Evolutionary conservation across 2,113 vertebrate species (phyloP).

Genomic region (Meriones unguiculatus): DNA sequence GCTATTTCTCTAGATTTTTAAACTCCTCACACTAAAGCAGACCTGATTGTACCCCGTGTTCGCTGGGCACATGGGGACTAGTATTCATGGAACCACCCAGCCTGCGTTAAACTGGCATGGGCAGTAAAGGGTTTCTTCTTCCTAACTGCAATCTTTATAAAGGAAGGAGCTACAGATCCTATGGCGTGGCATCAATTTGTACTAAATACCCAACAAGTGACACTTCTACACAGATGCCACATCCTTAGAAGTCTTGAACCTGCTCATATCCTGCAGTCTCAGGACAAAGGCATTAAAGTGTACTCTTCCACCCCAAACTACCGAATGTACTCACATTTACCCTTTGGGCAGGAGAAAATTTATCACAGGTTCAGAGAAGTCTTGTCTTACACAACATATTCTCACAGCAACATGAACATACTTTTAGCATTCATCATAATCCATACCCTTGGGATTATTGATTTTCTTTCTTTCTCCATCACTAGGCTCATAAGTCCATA

Average conservation of each 20-base stretch:
- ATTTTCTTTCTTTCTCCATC: background rate
- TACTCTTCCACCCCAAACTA: background rate
- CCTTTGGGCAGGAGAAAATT: background rate
- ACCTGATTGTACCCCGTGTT: background rate
- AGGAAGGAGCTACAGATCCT: background rate
- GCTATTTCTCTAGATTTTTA: background rate
- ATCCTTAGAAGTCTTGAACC: background rate
- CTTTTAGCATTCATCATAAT: background rate
- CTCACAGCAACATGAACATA: background rate
- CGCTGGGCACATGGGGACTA: fast-evolving
- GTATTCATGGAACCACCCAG: background rate
- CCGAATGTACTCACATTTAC: background rate
- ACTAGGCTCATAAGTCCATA: background rate
- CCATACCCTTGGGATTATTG: background rate
- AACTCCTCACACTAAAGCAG: background rate
- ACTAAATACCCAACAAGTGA: too few relatives aligned
- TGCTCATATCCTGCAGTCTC: background rate
- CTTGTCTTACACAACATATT: background rate
- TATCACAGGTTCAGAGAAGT: background rate
- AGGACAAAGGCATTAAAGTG: background rate
- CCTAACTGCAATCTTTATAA: background rate
- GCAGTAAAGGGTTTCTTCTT: background rate
- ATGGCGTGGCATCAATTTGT: background rate
- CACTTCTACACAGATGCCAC: background rate
- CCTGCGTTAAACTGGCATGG: background rate